A percentile compares a stretch with the other conserved stretches of the same genome.
phyloP scores from a whole-genome alignment of 2,113 vertebrate genomes.

The Siphamia tubifer region DNA sequence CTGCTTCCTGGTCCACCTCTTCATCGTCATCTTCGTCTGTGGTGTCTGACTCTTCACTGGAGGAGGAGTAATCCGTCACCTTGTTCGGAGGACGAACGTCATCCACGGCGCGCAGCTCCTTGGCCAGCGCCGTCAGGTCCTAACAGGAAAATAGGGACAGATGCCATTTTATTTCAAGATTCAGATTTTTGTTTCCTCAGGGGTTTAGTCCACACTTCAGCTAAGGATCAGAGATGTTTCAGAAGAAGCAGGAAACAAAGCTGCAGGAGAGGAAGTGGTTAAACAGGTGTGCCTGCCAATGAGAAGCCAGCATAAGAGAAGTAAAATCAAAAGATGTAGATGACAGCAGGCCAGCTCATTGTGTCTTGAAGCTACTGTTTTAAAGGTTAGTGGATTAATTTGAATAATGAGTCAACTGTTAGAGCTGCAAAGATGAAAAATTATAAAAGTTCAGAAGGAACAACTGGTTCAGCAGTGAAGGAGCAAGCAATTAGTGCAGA shows the following conservation, averaged over 20 bases:
- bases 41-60: conserved; percentile 96
- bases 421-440: conserved; percentile 55
- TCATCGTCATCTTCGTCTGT: conserved; percentile 97
- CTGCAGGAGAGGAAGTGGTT: conserved; percentile 55
- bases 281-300: conserved; percentile 50
- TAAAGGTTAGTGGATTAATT: conserved; percentile 62
- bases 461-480: conserved; percentile 23
- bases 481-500: conserved; percentile 37
- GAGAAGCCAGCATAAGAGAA: conserved; percentile 48
- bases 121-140: conserved; percentile 95
- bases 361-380: conserved; percentile 21
- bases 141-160: conserved; percentile 45
- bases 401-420: conserved; percentile 14
- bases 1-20: conserved; percentile 93
- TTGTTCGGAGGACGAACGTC: conserved; percentile 94
- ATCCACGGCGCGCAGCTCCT: conserved; percentile 94
- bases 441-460: not conserved
- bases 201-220: not conserved
- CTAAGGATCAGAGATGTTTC: not conserved
- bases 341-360: conserved; percentile 18
- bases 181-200: not conserved
- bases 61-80: conserved; percentile 97
- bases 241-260: conserved; percentile 42
- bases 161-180: not conserved
- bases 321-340: conserved; percentile 39